Base-by-base conservation (phyloP, 2,888 invertebrate species). In the Agonopterix subpropinquella region DNA sequence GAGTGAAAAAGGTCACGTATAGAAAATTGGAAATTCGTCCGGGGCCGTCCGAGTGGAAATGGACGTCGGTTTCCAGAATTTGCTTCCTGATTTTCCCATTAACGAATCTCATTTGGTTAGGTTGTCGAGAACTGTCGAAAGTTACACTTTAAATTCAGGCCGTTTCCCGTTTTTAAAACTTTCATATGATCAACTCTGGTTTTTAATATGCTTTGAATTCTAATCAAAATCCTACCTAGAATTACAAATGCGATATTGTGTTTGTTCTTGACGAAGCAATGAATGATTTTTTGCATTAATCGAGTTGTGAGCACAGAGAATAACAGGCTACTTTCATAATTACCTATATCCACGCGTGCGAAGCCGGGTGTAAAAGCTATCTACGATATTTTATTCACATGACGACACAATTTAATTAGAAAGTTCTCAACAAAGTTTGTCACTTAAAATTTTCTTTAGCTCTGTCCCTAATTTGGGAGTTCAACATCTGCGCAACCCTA, bases 1-100 rank as follows among this genome's bases (percentile, higher is more conserved):
- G 71, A 73, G 69, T 78, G 80, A 80, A 82, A 87, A 85, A 83
- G 88, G 87, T 88, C 85, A 85, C 86, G 79, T 83, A 74, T 76
- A 76, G 77, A 77, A 82, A 82, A 85, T 87, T 85, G 82, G 83
- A 77, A 79, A 77, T 62, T 65, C 56, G 57, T 60, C 61, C 57
- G 58, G 57, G 54, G 52, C 52, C 54, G 54, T 65, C 59, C 63
- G 48, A 56, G 59, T 58, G 57, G 53, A 49, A 57, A 53, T 47
- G 51, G 48, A 52, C 51, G 50, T 48, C 55, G 57, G 56, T 59
- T 57, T 55, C 62, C 61, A 67, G 70, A 77, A 74, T 77, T 77
- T 73, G 73, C 70, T 66, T 77, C 63, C 67, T 69, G 71, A 75
- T 71, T 80, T 77, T 76, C 70, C 68, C 67, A 75, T 77, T 77